phyloP scores from a whole-genome alignment of 2,797 vertebrate genomes.

The Anguilla pacifica region DNA sequence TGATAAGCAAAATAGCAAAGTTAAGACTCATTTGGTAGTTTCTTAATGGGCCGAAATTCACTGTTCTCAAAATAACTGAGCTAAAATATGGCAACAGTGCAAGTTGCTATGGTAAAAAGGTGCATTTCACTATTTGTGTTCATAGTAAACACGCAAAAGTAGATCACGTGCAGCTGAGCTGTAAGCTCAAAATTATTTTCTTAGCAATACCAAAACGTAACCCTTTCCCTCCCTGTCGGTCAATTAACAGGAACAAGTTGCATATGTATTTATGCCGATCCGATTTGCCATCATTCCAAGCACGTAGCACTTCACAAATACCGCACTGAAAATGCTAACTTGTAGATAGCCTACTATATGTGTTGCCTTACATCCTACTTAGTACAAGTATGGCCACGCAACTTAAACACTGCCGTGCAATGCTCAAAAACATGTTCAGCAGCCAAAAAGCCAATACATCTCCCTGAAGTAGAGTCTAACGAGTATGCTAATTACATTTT shows the following conservation, averaged over 20 bases:
- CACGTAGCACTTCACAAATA: background rate
- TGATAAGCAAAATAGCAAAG: background rate
- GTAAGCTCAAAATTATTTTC: background rate
- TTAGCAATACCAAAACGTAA: background rate
- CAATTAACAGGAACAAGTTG: background rate
- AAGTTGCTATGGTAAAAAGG: background rate
- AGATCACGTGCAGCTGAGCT: background rate
- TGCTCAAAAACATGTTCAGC: background rate
- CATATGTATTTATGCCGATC: background rate
- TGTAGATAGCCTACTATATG: background rate
- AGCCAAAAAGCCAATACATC: background rate
- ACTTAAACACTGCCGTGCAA: background rate
- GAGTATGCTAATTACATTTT: background rate
- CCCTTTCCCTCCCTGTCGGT: background rate
- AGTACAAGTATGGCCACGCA: background rate
- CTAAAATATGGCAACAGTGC: background rate
- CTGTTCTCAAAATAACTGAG: background rate
- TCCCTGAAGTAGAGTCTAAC: background rate
- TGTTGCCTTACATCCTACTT: background rate
- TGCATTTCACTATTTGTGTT: background rate
- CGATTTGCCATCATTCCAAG: background rate
- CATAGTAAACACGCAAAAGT: background rate
- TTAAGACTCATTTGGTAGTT: background rate
- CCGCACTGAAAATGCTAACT: background rate
- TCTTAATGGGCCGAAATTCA: background rate